These are phyloP conservation scores for Brachystomella parvula DNA, from an alignment of 1,140 invertebrate genomes.

Conservation along the genomic window DNA sequence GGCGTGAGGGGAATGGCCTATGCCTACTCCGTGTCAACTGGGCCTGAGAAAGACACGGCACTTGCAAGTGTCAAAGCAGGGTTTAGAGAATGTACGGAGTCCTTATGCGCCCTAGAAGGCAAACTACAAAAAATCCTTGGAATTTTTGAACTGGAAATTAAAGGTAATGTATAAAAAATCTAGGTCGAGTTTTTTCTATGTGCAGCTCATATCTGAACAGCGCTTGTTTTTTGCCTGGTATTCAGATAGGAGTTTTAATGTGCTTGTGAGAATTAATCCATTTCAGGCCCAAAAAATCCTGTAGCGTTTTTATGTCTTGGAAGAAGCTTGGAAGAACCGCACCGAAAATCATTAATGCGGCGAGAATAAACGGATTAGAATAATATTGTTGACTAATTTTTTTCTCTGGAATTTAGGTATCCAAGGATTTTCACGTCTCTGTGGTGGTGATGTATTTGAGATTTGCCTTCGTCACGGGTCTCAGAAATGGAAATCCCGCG, in stretches of 20 bases:
- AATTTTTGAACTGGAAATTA: conserved; percentile 50
- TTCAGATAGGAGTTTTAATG: too few species aligned
- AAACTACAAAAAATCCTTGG: conserved; percentile 51
- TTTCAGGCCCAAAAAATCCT: too few species aligned
- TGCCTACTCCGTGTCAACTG: conserved; percentile 47
- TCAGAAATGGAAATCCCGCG: conserved; percentile 56
- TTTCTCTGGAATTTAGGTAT: conserved; percentile 37
- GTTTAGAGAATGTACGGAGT: conserved; percentile 50
- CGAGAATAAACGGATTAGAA: neutral
- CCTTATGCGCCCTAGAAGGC: conserved; percentile 49
- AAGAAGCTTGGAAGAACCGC: too few species aligned
- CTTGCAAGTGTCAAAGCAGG: conserved; percentile 49
- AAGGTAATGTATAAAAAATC: conserved; percentile 46
- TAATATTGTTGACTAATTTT: neutral
- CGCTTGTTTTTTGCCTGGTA: too few species aligned
- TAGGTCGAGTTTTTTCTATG: too few species aligned
- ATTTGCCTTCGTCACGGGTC: conserved; percentile 52
- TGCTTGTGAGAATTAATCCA: too few species aligned
- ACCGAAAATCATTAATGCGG: too few species aligned
- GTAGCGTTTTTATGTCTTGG: too few species aligned
- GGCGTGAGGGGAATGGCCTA: conserved; percentile 49
- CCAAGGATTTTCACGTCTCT: conserved; percentile 55
- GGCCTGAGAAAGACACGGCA: conserved; percentile 44
- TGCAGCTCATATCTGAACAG: too few species aligned
- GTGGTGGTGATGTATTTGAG: conserved; percentile 56